These are phyloP conservation scores for Acropora tenuis DNA, from an alignment of 64 coral and sea anemone species.

Conservation along the genomic window DNA sequence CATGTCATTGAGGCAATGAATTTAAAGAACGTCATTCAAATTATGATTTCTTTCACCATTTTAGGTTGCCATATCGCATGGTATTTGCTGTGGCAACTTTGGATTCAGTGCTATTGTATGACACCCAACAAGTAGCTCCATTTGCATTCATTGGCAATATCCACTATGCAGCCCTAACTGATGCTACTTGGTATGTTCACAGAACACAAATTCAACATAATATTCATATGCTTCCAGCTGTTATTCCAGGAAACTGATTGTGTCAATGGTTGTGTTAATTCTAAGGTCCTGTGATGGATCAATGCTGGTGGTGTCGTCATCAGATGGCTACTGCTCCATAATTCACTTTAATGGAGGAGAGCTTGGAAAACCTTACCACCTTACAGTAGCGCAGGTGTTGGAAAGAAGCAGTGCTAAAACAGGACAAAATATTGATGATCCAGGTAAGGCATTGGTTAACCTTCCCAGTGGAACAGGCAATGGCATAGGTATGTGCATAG, in stretches of 20 bases:
- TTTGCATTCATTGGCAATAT: conserved; percentile 92
- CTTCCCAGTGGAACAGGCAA: no score
- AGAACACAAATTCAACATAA: neutral
- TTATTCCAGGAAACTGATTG: neutral
- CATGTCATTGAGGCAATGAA: no score
- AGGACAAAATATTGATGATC: conserved; percentile 5
- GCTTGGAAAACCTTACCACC: conserved; percentile 71
- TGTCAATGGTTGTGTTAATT: neutral
- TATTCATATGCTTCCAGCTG: no score
- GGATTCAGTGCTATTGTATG: conserved; percentile 86
- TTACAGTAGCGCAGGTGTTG: conserved; percentile 72
- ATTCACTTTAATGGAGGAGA: conserved; percentile 83
- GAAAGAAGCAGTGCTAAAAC: conserved; percentile 47
- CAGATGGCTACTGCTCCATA: conserved; percentile 94
- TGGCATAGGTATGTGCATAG: no score
- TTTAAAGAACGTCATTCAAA: no score
- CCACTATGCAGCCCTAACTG: conserved; percentile 92
- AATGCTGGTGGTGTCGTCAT: conserved; percentile 76
- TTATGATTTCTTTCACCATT: neutral
- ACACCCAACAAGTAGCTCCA: conserved; percentile 85
- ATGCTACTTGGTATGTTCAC: conserved; percentile 74
- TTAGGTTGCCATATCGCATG: conserved; percentile 94
- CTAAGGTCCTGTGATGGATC: conserved; percentile 89
- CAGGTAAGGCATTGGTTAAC: neutral
- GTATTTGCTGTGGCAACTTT: conserved; percentile 93